Evolutionary conservation across 2,113 vertebrate genomes (phyloP).

Genomic region (Vidua chalybeata): DNA sequence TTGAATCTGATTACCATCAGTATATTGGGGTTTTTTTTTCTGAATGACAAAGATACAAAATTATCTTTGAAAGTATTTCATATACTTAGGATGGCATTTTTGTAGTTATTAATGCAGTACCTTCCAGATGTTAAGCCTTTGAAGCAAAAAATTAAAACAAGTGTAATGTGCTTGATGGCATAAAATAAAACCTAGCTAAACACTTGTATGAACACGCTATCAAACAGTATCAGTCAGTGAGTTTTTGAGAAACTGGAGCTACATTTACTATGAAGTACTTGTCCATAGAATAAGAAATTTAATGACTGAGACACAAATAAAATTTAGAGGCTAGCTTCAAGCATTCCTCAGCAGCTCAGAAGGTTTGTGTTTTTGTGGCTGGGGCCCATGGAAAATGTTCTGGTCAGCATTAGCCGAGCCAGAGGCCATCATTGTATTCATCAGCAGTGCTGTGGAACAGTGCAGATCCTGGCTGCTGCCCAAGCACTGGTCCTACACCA

Average conservation of each 20-base stretch:
- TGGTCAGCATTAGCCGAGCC: not conserved
- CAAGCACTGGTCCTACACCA: not conserved
- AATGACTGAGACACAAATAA: not conserved
- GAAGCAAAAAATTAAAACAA: conserved; percentile 71
- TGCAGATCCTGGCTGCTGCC: not conserved
- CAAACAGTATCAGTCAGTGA: conserved; percentile 39
- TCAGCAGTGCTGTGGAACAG: not conserved
- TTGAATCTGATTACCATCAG: not conserved
- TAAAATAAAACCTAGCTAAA: conserved; percentile 61
- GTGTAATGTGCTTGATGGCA: conserved; percentile 36
- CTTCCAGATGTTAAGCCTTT: conserved; percentile 61
- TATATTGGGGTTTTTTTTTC: not conserved
- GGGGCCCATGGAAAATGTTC: not conserved
- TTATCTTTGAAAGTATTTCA: not conserved
- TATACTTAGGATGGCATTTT: conserved; percentile 24
- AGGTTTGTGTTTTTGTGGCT: not conserved
- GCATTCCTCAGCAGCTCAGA: not conserved
- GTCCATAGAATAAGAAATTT: not conserved
- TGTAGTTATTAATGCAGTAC: not conserved
- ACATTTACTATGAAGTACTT: not conserved
- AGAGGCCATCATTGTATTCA: not conserved
- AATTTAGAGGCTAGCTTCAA: not conserved
- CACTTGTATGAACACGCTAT: conserved; percentile 19
- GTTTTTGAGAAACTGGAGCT: conserved; percentile 41
- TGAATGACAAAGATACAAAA: not conserved